Percentiles rank a stretch among this genome's conserved stretches.
Evolutionary conservation across 2,888 invertebrate genomes (phyloP).

Genomic region (Coenonympha glycerion): DNA sequence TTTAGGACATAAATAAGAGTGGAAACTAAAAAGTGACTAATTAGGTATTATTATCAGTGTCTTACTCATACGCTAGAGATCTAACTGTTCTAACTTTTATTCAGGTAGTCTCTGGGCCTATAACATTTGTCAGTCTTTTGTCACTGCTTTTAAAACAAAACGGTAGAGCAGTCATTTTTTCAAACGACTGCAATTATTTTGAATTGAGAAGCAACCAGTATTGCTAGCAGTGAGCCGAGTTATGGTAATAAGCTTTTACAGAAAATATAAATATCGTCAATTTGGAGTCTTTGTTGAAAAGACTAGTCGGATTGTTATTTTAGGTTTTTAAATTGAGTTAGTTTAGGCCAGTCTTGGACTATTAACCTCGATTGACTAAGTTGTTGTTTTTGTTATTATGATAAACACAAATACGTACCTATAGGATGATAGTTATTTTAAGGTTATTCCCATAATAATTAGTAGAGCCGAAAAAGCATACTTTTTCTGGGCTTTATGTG

Average conservation of each 20-base stretch:
- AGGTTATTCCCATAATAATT: too few relatives aligned
- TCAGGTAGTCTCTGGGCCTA: conserved; percentile 9
- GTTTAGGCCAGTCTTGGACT: neutral
- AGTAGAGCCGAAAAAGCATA: too few relatives aligned
- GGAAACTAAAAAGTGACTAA: too few relatives aligned
- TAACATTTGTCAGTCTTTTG: conserved; percentile 27
- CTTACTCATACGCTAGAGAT: too few relatives aligned
- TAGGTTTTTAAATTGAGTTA: neutral
- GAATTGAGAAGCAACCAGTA: conserved; percentile 15
- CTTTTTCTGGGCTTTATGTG: too few relatives aligned
- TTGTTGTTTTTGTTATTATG: too few relatives aligned
- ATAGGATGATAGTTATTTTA: too few relatives aligned
- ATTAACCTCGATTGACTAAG: neutral
- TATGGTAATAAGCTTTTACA: neutral
- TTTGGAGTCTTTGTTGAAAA: neutral
- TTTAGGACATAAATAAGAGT: too few relatives aligned
- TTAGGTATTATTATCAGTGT: too few relatives aligned
- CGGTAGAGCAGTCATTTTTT: conserved; percentile 26
- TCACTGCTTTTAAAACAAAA: conserved; percentile 23
- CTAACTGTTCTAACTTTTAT: too few relatives aligned
- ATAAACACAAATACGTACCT: too few relatives aligned
- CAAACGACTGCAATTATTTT: conserved; percentile 27
- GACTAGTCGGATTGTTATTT: neutral
- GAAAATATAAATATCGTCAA: conserved; percentile 8
- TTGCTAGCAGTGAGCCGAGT: conserved; percentile 1